These are phyloP conservation scores for Pristiophorus japonicus DNA, from an alignment of 2,113 vertebrate genomes.

Conservation along the genomic window DNA sequence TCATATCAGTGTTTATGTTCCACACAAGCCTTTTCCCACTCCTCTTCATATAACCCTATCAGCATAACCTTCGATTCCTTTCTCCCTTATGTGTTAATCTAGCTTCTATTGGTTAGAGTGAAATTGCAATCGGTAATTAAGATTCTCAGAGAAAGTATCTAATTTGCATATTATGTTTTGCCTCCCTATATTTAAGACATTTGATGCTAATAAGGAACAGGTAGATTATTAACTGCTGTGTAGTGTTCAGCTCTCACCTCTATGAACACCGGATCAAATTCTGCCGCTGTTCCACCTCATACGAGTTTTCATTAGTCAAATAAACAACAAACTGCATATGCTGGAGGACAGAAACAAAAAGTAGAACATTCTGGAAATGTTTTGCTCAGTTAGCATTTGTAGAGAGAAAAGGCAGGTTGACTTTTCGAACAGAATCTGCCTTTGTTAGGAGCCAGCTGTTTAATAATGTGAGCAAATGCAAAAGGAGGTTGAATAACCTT, in stretches of 20 bases:
- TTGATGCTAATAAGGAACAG: neutral
- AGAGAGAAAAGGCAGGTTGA: neutral
- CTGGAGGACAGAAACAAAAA: neutral
- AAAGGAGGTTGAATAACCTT: neutral
- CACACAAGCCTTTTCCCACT: neutral
- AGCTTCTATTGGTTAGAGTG: neutral
- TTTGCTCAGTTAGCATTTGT: neutral
- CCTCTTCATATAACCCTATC: neutral
- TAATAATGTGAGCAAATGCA: neutral
- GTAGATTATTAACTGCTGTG: neutral
- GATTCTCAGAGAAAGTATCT: neutral
- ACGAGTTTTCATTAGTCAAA: neutral
- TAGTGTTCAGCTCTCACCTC: neutral
- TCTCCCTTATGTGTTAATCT: neutral
- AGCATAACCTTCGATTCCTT: neutral
- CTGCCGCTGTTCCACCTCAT: neutral
- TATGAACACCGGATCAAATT: neutral
- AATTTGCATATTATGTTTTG: neutral
- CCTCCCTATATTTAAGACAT: neutral
- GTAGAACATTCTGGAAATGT: neutral
- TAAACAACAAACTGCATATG: neutral
- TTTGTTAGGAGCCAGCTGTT: neutral
- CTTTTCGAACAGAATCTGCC: neutral
- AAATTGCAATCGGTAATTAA: neutral
- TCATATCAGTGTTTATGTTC: neutral